Base-by-base conservation (phyloP, 2,888 invertebrate species). In the Pedicia rivosa region DNA sequence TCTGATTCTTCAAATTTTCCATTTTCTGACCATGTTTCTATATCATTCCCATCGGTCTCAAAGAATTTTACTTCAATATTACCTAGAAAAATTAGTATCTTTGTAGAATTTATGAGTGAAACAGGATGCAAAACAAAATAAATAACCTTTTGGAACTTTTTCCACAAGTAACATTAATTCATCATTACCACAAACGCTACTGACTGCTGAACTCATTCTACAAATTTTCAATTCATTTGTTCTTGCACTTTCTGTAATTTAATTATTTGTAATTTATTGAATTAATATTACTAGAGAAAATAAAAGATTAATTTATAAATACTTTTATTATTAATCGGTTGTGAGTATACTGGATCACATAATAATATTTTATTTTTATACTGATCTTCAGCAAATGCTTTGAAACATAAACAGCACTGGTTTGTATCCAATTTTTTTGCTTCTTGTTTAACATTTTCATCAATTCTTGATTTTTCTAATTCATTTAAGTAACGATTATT, bases 101-200 rank as follows among this genome's bases (percentile, higher is more conserved):
- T n/a, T n/a, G n/a, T n/a, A n/a, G n/a, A n/a, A n/a, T n/a, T n/a
- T n/a, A n/a, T n/a, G n/a, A n/a, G n/a, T n/a, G n/a, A n/a, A n/a
- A n/a, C n/a, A n/a, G n/a, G n/a, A n/a, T n/a, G n/a, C n/a, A n/a
- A n/a, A n/a, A n/a, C n/a, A n/a, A n/a, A n/a, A n/a, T n/a, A n/a
- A n/a, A n/a, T n/a, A 65, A 81, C 81, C 86, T 67, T 83, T 86
- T 37, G 79, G 81, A 0, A 88, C 84, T 67, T 86, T 82, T 54
- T 87, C 87, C 0, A 87, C 86, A 3, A 87, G 60, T 42, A 88
- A 64, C 45, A 78, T 84, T 1, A 88, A 66, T 52, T 84, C 83
- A 43, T 82, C 78, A 1, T 72, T 72, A n/a, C 87, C 87, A 20
- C 67, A 65, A 7, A 78, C 76, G 14, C 69, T 69, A 30, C 84